These are phyloP conservation scores for Mus minutoides DNA, from an alignment of 2,797 vertebrate genomes.

Conservation along the genomic window DNA sequence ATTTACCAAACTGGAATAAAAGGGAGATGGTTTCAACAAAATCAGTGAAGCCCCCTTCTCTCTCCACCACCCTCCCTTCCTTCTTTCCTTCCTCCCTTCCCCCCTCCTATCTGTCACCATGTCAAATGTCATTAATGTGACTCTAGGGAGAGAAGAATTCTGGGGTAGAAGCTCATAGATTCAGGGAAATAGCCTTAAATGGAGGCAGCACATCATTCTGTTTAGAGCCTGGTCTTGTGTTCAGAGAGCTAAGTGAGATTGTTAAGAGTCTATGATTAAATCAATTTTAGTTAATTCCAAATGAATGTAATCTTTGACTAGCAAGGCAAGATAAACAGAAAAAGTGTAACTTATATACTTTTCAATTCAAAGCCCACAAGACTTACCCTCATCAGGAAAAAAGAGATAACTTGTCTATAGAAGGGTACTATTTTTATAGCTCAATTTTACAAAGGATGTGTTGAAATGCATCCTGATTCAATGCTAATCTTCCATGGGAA, in stretches of 20 bases:
- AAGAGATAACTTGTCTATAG: not conserved
- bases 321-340: conserved; percentile 46
- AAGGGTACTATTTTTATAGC: conserved; percentile 18
- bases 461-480: conserved; percentile 29
- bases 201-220: conserved; percentile 48
- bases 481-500: not conserved
- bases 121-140: conserved; percentile 64
- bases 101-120: conserved; percentile 32
- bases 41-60: not conserved
- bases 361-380: conserved; percentile 40
- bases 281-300: conserved; percentile 62
- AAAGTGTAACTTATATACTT: conserved; percentile 36
- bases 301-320: conserved; percentile 69
- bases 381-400: not conserved
- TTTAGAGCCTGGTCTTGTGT: conserved; percentile 54
- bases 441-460: conserved; percentile 50
- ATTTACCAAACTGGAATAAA: conserved; percentile 66
- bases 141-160: conserved; percentile 61
- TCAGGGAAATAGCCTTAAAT: conserved; percentile 59
- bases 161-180: conserved; percentile 50
- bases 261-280: conserved; percentile 17
- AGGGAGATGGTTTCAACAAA: conserved; percentile 37
- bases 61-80: not conserved
- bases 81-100: not conserved
- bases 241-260: conserved; percentile 57